These are phyloP conservation scores for Eulemur macaco DNA, from an alignment of 2,113 vertebrate genomes.

Conservation along the genomic window DNA sequence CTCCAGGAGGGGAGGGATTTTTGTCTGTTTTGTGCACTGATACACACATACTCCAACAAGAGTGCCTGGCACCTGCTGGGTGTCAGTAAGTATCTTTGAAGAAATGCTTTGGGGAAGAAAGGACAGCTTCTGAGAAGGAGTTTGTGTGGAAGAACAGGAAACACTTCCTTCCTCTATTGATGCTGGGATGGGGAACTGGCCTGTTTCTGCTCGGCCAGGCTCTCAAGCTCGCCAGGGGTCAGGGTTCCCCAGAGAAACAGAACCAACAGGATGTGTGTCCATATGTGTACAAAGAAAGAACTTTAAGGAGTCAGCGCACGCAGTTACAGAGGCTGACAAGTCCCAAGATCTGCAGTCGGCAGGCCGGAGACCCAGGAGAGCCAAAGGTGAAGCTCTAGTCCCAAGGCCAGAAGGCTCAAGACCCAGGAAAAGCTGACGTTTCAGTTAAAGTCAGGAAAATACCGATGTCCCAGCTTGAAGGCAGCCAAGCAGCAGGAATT, in stretches of 20 bases:
- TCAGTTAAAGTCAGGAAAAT: neutral
- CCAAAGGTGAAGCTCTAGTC: rapidly evolving
- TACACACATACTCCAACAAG: neutral
- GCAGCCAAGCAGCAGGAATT: neutral
- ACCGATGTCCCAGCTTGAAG: neutral
- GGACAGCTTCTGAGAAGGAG: neutral
- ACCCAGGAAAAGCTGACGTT: neutral
- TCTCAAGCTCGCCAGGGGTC: neutral
- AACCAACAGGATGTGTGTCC: neutral
- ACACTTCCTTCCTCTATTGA: neutral
- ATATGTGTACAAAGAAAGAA: neutral
- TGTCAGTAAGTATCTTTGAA: neutral
- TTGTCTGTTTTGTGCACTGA: neutral
- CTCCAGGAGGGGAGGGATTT: neutral
- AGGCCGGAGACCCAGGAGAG: no score
- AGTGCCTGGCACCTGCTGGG: neutral
- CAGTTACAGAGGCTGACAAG: neutral
- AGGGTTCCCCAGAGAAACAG: neutral
- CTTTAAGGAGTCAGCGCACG: neutral
- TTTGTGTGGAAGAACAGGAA: neutral
- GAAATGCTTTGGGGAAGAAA: neutral
- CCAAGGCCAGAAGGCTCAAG: neutral
- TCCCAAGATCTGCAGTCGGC: neutral
- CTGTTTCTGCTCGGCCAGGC: neutral
- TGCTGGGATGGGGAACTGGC: neutral